These are phyloP conservation scores for Entomobrya proxima DNA, from an alignment of 2,888 invertebrate genomes.

Conservation along the genomic window DNA sequence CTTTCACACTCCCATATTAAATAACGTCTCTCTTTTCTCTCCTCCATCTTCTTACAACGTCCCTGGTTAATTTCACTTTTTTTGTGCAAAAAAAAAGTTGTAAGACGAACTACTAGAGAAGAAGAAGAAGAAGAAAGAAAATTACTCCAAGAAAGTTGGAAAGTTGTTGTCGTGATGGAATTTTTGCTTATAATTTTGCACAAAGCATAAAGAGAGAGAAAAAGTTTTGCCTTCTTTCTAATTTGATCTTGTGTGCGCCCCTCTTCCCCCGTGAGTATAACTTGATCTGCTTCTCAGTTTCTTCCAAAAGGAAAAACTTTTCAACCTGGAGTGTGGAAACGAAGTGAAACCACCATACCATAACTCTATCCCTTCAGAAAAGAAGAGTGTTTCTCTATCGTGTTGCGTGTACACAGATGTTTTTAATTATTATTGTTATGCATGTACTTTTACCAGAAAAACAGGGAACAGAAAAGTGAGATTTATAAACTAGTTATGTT, in stretches of 20 bases:
- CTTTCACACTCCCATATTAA: conserved; percentile 43
- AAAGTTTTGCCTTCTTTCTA: conserved; percentile 16
- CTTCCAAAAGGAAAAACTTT: conserved; percentile 6
- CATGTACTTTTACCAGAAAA: background rate
- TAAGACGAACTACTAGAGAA: background rate
- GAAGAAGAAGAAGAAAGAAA: conserved; percentile 15
- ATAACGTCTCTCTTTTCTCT: conserved; percentile 53
- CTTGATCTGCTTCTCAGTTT: background rate
- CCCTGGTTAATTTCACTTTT: conserved; percentile 53
- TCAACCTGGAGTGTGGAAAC: background rate
- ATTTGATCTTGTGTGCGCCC: background rate
- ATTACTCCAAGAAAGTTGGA: conserved; percentile 58
- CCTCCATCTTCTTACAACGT: no score
- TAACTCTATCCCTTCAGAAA: background rate
- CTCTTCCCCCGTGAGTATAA: background rate
- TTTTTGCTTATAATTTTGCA: conserved; percentile 37
- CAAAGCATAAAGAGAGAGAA: conserved; percentile 3
- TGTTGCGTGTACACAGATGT: conserved; percentile 49
- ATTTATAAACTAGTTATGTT: no score
- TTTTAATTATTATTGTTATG: conserved; percentile 61
- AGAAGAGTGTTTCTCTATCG: conserved; percentile 7
- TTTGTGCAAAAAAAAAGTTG: background rate
- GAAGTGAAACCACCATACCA: conserved; percentile 13
- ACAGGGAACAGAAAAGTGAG: no score
- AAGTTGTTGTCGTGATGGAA: conserved; percentile 58